These are phyloP conservation scores for Opisthocomus hoazin DNA, from an alignment of 2,113 vertebrate species.

Conservation along the genomic window DNA sequence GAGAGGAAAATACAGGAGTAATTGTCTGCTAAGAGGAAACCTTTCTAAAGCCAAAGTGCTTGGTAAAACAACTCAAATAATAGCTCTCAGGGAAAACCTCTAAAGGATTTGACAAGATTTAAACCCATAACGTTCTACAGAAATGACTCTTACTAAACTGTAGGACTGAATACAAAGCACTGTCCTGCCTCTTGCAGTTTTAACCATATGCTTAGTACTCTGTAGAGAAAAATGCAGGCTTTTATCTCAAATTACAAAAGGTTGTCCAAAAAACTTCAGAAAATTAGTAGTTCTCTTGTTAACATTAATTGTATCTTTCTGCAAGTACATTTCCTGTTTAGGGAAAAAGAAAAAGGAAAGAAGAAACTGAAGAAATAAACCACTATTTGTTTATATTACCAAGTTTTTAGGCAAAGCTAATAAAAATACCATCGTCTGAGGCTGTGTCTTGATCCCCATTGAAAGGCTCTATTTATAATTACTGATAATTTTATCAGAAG, in stretches of 20 bases:
- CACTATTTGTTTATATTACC: neutral
- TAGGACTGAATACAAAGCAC: neutral
- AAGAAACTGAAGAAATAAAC: neutral
- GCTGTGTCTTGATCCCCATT: neutral
- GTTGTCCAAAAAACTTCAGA: neutral
- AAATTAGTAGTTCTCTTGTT: neutral
- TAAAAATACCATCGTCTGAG: neutral
- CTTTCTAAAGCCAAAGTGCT: neutral
- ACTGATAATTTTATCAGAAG: neutral
- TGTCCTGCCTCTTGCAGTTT: neutral
- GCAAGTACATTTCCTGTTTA: neutral
- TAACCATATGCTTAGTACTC: neutral
- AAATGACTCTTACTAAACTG: neutral
- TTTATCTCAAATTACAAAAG: neutral
- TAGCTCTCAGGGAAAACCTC: neutral
- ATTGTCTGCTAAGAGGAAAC: neutral
- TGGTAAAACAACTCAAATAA: neutral
- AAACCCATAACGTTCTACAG: neutral
- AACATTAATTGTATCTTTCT: neutral
- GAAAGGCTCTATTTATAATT: neutral
- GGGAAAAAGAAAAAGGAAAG: neutral
- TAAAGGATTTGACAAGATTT: neutral
- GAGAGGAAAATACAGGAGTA: neutral
- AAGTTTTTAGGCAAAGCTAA: neutral
- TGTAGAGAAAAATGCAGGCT: fast-evolving